These are phyloP conservation scores for Poecilus cupreus DNA, from an alignment of 2,888 invertebrate species.

Conservation along the genomic window DNA sequence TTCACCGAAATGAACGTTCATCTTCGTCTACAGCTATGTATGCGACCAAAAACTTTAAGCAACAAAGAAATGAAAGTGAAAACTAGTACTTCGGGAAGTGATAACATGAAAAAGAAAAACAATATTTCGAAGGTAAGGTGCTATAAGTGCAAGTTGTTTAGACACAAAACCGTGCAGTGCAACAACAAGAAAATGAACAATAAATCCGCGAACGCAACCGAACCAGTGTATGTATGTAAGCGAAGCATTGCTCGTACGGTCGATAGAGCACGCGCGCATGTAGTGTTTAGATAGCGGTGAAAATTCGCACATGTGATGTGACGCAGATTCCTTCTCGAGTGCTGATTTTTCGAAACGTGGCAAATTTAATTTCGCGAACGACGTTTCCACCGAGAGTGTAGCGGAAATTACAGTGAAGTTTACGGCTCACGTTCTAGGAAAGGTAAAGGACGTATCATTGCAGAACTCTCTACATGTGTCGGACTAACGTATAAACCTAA, in stretches of 20 bases:
- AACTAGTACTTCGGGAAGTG: constrained; percentile 10
- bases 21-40: constrained; percentile 1
- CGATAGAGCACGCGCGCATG: not conserved
- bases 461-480: not conserved
- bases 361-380: constrained; percentile 23
- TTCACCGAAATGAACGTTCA: constrained; percentile 56
- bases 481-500: not conserved
- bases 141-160: constrained; percentile 17
- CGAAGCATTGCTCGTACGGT: constrained; percentile 8
- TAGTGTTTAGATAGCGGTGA: constrained; percentile 39
- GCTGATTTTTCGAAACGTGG: not conserved
- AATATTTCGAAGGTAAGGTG: constrained; percentile 1
- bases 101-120: constrained; percentile 31
- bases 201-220: not conserved
- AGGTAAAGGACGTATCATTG: not conserved
- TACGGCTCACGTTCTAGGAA: not conserved
- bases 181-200: constrained; percentile 11
- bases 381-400: not conserved
- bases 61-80: no score
- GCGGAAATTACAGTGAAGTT: not conserved
- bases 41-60: no score
- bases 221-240: not conserved
- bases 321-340: not conserved
- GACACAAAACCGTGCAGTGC: constrained; percentile 43
- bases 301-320: constrained; percentile 29